Evolutionary conservation across 2,113 vertebrate genomes (phyloP).

Genomic region (Taurulus bubalis): DNA sequence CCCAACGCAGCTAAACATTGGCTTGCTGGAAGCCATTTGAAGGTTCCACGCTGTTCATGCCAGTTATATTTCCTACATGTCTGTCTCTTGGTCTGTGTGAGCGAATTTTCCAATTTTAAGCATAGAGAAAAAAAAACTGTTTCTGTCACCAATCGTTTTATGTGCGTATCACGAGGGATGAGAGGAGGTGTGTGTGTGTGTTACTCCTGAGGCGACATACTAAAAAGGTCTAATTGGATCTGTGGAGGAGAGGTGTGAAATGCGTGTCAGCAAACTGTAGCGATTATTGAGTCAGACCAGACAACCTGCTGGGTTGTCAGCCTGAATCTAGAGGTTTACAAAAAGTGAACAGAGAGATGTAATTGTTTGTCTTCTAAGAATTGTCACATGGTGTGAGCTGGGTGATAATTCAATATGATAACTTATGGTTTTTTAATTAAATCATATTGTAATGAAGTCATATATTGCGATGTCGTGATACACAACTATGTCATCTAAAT

Average conservation of each 20-base stretch:
- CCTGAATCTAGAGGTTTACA: constrained; percentile 4
- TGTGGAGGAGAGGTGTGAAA: constrained; percentile 67
- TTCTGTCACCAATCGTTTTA: constrained; percentile 46
- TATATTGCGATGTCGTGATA: background rate
- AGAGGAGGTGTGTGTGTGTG: background rate
- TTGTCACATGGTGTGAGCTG: background rate
- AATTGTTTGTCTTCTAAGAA: background rate
- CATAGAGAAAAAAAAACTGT: background rate
- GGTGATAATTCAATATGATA: background rate
- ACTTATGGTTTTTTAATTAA: background rate
- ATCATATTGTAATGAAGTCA: background rate
- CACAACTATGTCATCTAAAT: background rate
- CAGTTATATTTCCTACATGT: constrained; percentile 28
- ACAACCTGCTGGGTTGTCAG: constrained; percentile 14
- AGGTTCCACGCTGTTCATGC: background rate
- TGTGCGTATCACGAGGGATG: constrained; percentile 27
- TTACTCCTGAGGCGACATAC: constrained; percentile 50
- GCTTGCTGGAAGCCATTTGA: constrained; percentile 23
- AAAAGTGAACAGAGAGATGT: background rate
- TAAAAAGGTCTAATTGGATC: constrained; percentile 68
- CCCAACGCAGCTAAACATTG: background rate
- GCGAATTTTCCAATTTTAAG: constrained; percentile 44
- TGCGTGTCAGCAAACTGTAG: constrained; percentile 49
- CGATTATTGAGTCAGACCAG: constrained; percentile 43
- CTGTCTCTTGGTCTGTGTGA: constrained; percentile 25